These are phyloP conservation scores for Nesidiocoris tenuis DNA, from an alignment of 2,888 invertebrate species.

Conservation along the genomic window DNA sequence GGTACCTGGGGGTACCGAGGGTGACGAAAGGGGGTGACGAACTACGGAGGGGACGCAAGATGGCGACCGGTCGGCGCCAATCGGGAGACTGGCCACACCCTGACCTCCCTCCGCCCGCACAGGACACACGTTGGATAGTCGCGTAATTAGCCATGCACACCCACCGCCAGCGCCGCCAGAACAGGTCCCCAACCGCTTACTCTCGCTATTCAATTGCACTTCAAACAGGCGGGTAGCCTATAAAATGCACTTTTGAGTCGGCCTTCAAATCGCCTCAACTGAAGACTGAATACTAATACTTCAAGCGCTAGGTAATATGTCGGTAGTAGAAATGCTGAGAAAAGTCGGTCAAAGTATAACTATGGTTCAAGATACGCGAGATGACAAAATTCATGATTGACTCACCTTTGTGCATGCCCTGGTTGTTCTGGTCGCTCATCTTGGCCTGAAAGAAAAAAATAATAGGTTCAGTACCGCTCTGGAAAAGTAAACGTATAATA, in stretches of 20 bases:
- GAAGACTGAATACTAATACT: too few relatives aligned
- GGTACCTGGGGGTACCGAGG: background rate
- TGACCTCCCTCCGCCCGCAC: constrained; percentile 32
- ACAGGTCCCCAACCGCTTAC: background rate
- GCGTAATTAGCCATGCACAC: constrained; percentile 26
- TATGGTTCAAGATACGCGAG: too few relatives aligned
- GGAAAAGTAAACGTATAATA: too few relatives aligned
- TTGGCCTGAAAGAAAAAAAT: constrained; percentile 60
- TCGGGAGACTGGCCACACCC: constrained; percentile 50
- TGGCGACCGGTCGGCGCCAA: constrained; percentile 59
- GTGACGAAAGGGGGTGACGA: constrained; percentile 53
- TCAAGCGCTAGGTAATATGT: too few relatives aligned
- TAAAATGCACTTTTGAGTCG: too few relatives aligned
- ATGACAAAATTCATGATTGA: too few relatives aligned
- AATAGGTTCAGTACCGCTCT: too few relatives aligned
- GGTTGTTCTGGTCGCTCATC: constrained; percentile 61
- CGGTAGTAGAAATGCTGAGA: too few relatives aligned
- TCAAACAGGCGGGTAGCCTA: too few relatives aligned
- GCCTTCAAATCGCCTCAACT: too few relatives aligned
- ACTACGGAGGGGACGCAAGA: constrained; percentile 57
- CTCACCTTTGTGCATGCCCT: constrained; percentile 56
- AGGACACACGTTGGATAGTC: background rate
- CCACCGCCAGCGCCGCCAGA: constrained; percentile 10
- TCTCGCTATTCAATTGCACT: too few relatives aligned
- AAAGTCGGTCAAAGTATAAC: too few relatives aligned